Evolutionary conservation across 2,888 invertebrate genomes (phyloP), one percentile per base, ranked within the genome.

Genomic region (Colostygia pectinataria): DNA sequence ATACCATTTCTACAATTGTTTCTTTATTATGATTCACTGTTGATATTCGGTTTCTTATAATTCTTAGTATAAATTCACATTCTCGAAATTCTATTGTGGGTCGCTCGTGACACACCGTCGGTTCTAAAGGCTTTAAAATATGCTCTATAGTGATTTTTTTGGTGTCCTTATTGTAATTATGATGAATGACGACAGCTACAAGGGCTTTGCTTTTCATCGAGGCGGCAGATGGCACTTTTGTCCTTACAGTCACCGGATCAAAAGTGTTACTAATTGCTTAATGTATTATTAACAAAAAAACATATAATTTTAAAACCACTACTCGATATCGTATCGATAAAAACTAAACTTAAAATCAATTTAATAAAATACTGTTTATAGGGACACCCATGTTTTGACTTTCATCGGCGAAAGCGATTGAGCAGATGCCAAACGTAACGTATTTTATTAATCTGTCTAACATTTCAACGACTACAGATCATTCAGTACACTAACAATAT

Each of bases 1-100:
- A 90, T 88, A 87, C 72, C 67, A 69, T 72, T 18, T 77, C 74
- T 71, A 68, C 75, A 76, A 78, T 74, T 79, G 76, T 80, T 80
- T 71, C 74, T 76, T 79, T 79, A 74, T 76, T 77, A 69, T 81
- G 76, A 80, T 79, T 74, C 68, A 74, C 64, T 71, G 60, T 68
- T 57, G 57, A 66, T 66, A 56, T 73, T 69, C 63, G 53, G 58
- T 71, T 73, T 71, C 67, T 62, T 28, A 25, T 27, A 20, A 27
- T 42, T 33, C 34, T 44, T 39, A 20, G 25, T 43, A 36, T 10
- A 25, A 27, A 51, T 39, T 46, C 15, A 39, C 49, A 47, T 40
- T 51, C 52, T 52, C n/a, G 36, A 46, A 50, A 48, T 44, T 56
- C 38, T 59, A 53, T 57, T 57, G 44, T 54, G 46, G 25, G 29